Evolutionary conservation across 2,888 invertebrate species (phyloP).

Genomic region (Hipparchia semele): DNA sequence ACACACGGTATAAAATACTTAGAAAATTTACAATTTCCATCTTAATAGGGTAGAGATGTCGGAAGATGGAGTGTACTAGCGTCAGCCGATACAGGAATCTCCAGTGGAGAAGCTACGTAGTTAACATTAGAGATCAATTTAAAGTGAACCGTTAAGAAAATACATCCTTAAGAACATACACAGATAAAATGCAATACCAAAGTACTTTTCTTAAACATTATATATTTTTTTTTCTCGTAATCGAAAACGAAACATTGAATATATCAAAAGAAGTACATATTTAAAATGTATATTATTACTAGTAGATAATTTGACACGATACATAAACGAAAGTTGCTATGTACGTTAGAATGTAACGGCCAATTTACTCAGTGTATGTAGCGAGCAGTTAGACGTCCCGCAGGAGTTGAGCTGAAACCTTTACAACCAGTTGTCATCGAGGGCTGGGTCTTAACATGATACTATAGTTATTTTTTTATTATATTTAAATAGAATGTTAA

Average conservation of each 20-base stretch:
- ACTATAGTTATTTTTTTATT: slow-evolving; percentile 78
- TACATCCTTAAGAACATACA: slow-evolving; percentile 69
- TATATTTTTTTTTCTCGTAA: slow-evolving; percentile 58
- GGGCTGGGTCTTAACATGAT: slow-evolving; percentile 78
- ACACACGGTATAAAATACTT: slow-evolving; percentile 81
- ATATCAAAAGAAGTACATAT: slow-evolving; percentile 77
- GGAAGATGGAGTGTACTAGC: slow-evolving; percentile 53
- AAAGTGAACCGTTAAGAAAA: slow-evolving; percentile 59
- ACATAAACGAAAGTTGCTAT: slow-evolving; percentile 57
- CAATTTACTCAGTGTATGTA: slow-evolving; percentile 46
- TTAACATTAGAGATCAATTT: slow-evolving; percentile 57
- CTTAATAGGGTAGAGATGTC: slow-evolving; percentile 58
- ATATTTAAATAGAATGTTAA: slow-evolving; percentile 72
- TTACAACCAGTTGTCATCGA: slow-evolving; percentile 68
- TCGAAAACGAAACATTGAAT: slow-evolving; percentile 66
- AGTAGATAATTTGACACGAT: slow-evolving; percentile 71
- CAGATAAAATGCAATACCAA: slow-evolving; percentile 78
- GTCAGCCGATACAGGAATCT: slow-evolving; percentile 44
- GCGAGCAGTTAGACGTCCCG: slow-evolving; percentile 35
- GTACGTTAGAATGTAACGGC: slow-evolving; percentile 42
- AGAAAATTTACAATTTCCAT: slow-evolving; percentile 81
- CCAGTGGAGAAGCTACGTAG: slow-evolving; percentile 46
- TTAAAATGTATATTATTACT: slow-evolving; percentile 65
- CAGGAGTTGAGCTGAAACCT: slow-evolving; percentile 48
- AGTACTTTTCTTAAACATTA: slow-evolving; percentile 77